These are phyloP conservation scores for Dromas ardeola DNA, from an alignment of 2,113 vertebrate genomes.

Conservation along the genomic window DNA sequence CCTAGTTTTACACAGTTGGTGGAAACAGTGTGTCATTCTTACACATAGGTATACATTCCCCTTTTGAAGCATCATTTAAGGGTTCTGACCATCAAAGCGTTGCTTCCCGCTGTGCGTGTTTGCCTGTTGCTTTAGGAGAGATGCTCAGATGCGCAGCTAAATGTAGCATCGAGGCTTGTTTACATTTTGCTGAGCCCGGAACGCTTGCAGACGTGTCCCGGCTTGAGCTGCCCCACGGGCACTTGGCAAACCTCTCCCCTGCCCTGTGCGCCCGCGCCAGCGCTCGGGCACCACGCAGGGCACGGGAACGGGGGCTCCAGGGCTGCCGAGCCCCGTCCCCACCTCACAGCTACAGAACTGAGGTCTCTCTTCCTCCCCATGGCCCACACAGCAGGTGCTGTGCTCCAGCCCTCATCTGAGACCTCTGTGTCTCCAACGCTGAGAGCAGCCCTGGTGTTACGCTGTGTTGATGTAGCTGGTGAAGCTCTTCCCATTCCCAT, in stretches of 20 bases:
- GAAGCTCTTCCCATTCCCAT: background rate
- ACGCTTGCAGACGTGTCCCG: too few species aligned
- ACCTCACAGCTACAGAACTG: background rate
- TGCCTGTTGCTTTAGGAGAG: background rate
- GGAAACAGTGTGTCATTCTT: background rate
- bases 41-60: background rate
- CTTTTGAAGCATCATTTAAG: background rate
- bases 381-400: background rate
- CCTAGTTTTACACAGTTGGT: background rate
- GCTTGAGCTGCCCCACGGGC: fast-evolving
- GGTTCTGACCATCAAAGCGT: background rate
- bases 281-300: background rate
- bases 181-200: background rate
- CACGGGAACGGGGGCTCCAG: background rate
- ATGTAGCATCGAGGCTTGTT: background rate
- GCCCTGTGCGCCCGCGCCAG: fast-evolving
- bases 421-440: background rate
- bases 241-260: background rate
- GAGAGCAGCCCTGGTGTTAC: fast-evolving
- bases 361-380: background rate
- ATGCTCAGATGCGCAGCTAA: background rate
- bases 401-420: background rate
- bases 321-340: background rate
- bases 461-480: fast-evolving
- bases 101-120: background rate